Conservation (phyloP, 1,140 invertebrate species). For the Neodiprion virginianus region DNA sequence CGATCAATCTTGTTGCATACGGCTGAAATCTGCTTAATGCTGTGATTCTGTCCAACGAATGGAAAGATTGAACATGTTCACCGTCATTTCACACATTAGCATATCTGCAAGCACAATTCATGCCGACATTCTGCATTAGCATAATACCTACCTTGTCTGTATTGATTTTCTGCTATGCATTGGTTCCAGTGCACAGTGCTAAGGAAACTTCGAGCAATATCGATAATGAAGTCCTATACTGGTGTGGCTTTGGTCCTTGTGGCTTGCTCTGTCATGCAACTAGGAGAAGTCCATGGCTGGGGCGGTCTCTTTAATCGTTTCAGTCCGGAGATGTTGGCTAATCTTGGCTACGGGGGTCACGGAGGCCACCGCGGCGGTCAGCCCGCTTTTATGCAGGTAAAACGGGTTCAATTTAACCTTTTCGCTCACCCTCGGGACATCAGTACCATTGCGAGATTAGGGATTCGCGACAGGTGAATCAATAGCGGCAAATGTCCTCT, state of each 20-base stretch:
- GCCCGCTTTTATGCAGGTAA: conserved; percentile 65
- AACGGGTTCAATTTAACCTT: conserved; percentile 6
- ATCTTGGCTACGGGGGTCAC: conserved; percentile 76
- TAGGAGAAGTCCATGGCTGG: conserved; percentile 68
- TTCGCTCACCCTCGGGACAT: too few species aligned
- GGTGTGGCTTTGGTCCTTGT: conserved; percentile 49
- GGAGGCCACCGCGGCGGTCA: conserved; percentile 62
- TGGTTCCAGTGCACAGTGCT: background rate
- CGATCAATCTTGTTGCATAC: too few species aligned
- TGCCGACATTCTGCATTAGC: too few species aligned
- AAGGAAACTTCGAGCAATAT: background rate
- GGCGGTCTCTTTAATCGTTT: conserved; percentile 85
- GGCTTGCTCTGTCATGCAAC: conserved; percentile 26
- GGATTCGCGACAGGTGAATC: too few species aligned
- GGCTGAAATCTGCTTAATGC: too few species aligned
- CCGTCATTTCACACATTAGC: too few species aligned
- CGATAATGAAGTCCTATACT: conserved; percentile 37
- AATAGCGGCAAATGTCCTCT: too few species aligned
- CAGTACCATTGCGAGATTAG: too few species aligned
- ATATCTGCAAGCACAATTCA: too few species aligned
- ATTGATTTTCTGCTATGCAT: background rate
- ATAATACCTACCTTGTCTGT: too few species aligned
- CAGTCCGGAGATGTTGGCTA: conserved; percentile 83
- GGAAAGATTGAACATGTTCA: too few species aligned
- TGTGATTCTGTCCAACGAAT: too few species aligned